phyloP scores from a whole-genome alignment of 2,888 invertebrate genomes.

The Caenorhabditis sulstoni region DNA sequence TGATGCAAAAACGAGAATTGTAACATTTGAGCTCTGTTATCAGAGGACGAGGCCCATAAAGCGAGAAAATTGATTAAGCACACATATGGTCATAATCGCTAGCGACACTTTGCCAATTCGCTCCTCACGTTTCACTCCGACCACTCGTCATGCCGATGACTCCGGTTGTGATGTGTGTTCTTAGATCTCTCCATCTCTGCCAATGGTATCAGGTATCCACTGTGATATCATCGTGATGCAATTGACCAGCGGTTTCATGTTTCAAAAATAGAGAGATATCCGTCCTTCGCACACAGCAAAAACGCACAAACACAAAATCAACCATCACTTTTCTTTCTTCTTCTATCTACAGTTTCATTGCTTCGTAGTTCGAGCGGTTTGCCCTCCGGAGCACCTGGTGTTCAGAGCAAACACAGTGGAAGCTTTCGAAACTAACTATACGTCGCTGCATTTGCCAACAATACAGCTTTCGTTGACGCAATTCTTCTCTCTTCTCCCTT shows the following conservation, averaged over 20 bases:
- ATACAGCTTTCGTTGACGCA: conserved; percentile 45
- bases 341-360: neutral
- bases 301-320: neutral
- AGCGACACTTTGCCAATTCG: conserved; percentile 22
- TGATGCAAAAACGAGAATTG: conserved; percentile 47
- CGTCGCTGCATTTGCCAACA: conserved; percentile 31
- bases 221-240: conserved; percentile 57
- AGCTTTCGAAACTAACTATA: conserved; percentile 41
- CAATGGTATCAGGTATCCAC: conserved; percentile 49
- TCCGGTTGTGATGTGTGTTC: conserved; percentile 56
- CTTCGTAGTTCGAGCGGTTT: conserved; percentile 14
- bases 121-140: conserved; percentile 36
- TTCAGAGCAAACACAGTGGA: conserved; percentile 34
- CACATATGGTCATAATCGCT: conserved; percentile 53
- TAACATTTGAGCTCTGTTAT: conserved; percentile 58
- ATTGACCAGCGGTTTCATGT: conserved; percentile 39
- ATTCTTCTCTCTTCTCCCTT: neutral
- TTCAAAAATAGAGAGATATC: conserved; percentile 6
- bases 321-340: neutral
- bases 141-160: neutral
- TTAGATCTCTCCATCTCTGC: conserved; percentile 37
- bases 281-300: neutral
- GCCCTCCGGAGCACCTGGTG: conserved; percentile 48
- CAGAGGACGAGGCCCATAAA: conserved; percentile 25
- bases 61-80: conserved; percentile 51